Percentiles rank a stretch among this genome's conserved stretches.
Conservation (phyloP, 2,113 vertebrate genomes). For the Gymnogyps californianus region DNA sequence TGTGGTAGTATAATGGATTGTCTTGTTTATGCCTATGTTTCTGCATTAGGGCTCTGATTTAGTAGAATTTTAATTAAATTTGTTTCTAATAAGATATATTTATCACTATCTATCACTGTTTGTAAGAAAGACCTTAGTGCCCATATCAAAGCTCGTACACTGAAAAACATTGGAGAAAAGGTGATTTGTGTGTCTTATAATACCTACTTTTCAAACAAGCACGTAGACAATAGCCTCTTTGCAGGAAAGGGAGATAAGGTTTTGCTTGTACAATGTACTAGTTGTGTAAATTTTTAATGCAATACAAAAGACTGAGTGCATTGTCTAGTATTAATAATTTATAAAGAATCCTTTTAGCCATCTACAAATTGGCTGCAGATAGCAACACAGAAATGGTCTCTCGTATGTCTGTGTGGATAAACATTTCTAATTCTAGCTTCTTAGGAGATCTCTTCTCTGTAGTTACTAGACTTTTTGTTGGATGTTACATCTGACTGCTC, state of each 20-base stretch:
- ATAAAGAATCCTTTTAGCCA: neutral
- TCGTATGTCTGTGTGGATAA: neutral
- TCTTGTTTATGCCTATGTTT: conserved; percentile 7
- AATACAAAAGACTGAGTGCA: neutral
- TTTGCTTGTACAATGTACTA: neutral
- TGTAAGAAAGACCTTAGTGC: neutral
- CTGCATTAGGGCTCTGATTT: neutral
- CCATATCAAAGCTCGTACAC: neutral
- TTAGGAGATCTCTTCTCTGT: neutral
- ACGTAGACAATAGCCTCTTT: neutral
- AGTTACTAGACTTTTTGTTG: neutral
- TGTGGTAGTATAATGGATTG: neutral
- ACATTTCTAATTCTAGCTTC: neutral
- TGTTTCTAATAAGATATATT: conserved; percentile 12
- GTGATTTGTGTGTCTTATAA: neutral
- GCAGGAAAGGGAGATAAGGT: neutral
- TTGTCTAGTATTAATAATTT: neutral
- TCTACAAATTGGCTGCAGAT: neutral
- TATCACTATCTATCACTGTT: neutral
- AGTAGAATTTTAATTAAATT: conserved; percentile 4
- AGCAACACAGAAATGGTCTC: neutral
- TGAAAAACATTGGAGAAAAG: neutral
- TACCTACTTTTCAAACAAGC: neutral
- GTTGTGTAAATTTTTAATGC: conserved; percentile 23
- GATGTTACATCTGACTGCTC: neutral